phyloP scores from a whole-genome alignment of 1,140 invertebrate species.

The Branchinecta lynchi region DNA sequence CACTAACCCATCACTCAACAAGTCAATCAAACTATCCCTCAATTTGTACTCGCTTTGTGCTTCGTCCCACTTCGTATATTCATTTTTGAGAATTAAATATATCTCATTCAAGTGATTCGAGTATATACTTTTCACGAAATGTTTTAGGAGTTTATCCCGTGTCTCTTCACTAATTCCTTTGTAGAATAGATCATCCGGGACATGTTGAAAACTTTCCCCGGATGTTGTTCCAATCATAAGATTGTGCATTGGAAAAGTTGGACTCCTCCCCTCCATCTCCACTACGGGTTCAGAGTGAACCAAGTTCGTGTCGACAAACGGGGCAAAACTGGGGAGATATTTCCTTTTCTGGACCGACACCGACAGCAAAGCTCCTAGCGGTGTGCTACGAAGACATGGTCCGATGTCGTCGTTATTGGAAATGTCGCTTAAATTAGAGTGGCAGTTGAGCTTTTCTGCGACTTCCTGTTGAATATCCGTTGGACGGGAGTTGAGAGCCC shows the following conservation, averaged over 20 bases:
- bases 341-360: neutral
- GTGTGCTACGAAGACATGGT: neutral
- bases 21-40: neutral
- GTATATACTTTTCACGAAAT: neutral
- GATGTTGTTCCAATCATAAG: neutral
- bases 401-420: neutral
- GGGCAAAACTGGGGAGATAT: neutral
- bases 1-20: neutral
- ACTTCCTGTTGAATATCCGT: neutral
- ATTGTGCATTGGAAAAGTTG: neutral
- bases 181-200: neutral
- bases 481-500: neutral
- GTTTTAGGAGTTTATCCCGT: neutral
- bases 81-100: neutral
- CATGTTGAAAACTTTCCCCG: neutral
- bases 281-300: neutral
- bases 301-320: neutral
- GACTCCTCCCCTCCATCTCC: neutral
- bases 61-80: neutral
- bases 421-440: neutral
- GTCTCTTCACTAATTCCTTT: neutral
- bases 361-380: neutral
- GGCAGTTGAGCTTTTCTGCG: neutral
- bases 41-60: neutral
- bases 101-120: neutral